Evolutionary conservation across 2,888 invertebrate genomes (phyloP).

Genomic region (Diachrysia chrysitis): DNA sequence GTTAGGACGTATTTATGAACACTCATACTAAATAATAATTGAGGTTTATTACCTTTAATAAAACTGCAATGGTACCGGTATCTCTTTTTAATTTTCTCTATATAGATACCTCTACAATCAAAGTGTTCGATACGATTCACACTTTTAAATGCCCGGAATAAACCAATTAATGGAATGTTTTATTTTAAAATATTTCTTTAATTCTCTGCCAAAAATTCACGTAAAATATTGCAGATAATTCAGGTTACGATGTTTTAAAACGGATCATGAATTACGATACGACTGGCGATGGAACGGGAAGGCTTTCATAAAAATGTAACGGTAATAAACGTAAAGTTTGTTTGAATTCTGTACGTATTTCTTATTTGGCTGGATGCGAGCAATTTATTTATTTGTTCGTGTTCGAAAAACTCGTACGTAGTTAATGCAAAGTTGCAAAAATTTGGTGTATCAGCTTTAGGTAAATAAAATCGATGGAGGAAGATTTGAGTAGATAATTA

Average conservation of each 20-base stretch:
- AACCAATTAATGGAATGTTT: constrained; percentile 40
- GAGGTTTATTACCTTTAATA: constrained; percentile 61
- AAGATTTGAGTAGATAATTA: constrained; percentile 8
- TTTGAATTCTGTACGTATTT: constrained; percentile 32
- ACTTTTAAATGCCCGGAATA: constrained; percentile 15
- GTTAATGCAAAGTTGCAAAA: constrained; percentile 5
- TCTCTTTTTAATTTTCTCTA: constrained; percentile 46
- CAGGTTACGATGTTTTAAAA: constrained; percentile 46
- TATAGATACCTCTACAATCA: constrained; percentile 14
- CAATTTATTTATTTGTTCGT: constrained; percentile 18
- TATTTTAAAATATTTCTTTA: constrained; percentile 37
- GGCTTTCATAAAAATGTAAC: constrained; percentile 52
- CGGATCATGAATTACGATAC: constrained; percentile 49
- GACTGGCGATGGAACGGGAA: constrained; percentile 35
- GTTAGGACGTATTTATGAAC: constrained; percentile 57
- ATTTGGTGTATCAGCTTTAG: too few species aligned
- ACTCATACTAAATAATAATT: constrained; percentile 60
- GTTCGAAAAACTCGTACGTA: not conserved
- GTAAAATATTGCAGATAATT: constrained; percentile 44
- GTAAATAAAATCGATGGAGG: constrained; percentile 30
- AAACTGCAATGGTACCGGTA: constrained; percentile 59
- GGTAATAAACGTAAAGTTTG: constrained; percentile 38
- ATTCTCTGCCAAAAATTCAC: constrained; percentile 26
- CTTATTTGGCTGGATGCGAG: constrained; percentile 23
- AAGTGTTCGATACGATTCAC: constrained; percentile 9